Evolutionary conservation across 2,888 invertebrate species (phyloP), one percentile per base, ranked within the genome.

Genomic region (Zaprionus lineosus): DNA sequence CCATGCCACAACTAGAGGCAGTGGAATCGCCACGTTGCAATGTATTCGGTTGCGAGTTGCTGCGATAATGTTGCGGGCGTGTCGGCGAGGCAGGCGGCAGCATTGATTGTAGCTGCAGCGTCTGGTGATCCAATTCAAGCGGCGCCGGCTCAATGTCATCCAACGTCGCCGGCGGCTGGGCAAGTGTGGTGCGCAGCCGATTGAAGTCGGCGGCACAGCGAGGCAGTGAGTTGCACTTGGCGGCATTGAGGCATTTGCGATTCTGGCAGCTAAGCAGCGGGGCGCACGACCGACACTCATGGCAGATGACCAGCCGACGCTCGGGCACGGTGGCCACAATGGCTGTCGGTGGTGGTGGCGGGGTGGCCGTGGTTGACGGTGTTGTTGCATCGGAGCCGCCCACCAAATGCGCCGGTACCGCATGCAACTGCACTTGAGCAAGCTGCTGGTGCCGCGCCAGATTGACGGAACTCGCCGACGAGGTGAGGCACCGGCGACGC

Each of bases 211-310:
- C 89, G 50, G 89, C 89, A 74, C 90, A 90, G 79, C 90, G 88
- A 77, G 90, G 90, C 89, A 90, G 89, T 89, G 90, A 90, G 82
- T 90, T 90, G 84, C 90, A 90, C 81, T 90, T 90, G 70, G 89
- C 88, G 71, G 89, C 88, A 57, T 90, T 90, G 62, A 88, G 84
- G 79, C 90, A 90, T 81, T 90, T 90, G 44, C 89, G 86, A 82
- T 90, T 90, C 78, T 87, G 89, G 74, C 90, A 90, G 74, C 89
- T 89, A 37, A 86, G 77, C 37, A 89, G 78, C 47, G 90, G 90
- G 6, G 88, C 88, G 33, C 89, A 89, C 55, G 89, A 89, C 14
- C 89, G 86, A 52, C 89, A 89, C 62, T 89, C 89, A 46, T 89
- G 89, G 56, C 90, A 90, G 66, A 89, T 85, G 37, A 89, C 86